Percentiles rank a stretch among this genome's conserved stretches.
Evolutionary conservation across 53 echinoderm and acorn worm genomes (phyloP).

Genomic region (Holothuria scabra): DNA sequence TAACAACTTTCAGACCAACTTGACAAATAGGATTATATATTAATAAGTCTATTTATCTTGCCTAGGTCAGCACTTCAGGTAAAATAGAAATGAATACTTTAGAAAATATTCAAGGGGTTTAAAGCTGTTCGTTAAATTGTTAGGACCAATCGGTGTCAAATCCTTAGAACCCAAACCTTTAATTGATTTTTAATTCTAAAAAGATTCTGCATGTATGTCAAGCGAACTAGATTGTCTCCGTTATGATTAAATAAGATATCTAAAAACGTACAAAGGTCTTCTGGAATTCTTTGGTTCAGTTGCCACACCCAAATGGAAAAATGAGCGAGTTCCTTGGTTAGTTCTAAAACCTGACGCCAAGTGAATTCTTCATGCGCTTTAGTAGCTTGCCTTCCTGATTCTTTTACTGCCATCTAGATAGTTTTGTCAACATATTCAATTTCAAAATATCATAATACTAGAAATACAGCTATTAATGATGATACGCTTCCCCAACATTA

Average conservation of each 20-base stretch:
- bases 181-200: conserved; percentile 15
- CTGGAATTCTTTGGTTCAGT: not conserved
- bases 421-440: not conserved
- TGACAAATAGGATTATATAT: conserved; percentile 27
- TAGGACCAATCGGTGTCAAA: conserved; percentile 28
- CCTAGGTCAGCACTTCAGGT: conserved; percentile 6
- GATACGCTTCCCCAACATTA: conserved; percentile 9
- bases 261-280: not conserved
- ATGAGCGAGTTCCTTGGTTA: not conserved
- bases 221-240: conserved; percentile 14
- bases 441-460: not conserved
- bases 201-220: conserved; percentile 9
- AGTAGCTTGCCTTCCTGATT: not conserved
- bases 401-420: not conserved
- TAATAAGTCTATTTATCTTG: conserved; percentile 21
- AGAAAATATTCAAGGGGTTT: not conserved
- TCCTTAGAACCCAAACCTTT: conserved; percentile 9
- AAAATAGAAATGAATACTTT: not conserved
- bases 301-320: conserved; percentile 9
- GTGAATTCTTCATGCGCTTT: conserved; percentile 14
- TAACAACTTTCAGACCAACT: conserved; percentile 11
- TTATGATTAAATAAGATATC: not conserved
- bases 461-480: conserved; percentile 8
- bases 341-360: conserved; percentile 11
- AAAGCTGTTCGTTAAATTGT: not conserved